Evolutionary conservation across 2,797 vertebrate species (phyloP).

Genomic region (Allobates femoralis): DNA sequence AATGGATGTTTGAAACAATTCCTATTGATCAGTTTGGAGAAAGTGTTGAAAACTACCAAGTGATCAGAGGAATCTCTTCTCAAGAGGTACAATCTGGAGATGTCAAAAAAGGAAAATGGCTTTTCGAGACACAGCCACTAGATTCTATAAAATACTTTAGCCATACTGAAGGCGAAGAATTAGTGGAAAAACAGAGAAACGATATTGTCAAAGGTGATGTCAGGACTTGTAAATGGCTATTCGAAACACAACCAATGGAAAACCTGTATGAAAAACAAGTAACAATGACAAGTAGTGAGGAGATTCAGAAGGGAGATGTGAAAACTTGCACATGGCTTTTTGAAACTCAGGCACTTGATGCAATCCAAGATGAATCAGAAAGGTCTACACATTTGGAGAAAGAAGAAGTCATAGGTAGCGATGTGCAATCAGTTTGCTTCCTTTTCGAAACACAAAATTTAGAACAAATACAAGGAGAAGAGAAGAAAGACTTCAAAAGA

Average conservation of each 20-base stretch:
- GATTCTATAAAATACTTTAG: conserved; percentile 90
- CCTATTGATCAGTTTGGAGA: conserved; percentile 92
- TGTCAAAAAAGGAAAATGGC: conserved; percentile 93
- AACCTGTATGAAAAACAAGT: conserved; percentile 83
- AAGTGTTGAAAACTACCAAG: conserved; percentile 84
- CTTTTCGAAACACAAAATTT: conserved; percentile 91
- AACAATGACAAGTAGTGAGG: conserved; percentile 70
- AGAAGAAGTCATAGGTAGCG: conserved; percentile 87
- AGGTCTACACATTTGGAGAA: conserved; percentile 77
- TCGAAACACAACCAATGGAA: conserved; percentile 93
- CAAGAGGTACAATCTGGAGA: conserved; percentile 89
- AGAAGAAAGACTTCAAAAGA: conserved; percentile 76
- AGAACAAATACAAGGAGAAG: conserved; percentile 82
- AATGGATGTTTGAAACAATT: conserved; percentile 95
- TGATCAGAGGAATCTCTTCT: conserved; percentile 92
- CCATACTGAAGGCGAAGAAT: conserved; percentile 83
- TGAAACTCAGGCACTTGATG: conserved; percentile 88
- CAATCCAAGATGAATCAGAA: conserved; percentile 81
- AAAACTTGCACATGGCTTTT: conserved; percentile 92
- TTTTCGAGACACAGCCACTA: conserved; percentile 94
- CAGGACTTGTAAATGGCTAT: conserved; percentile 91
- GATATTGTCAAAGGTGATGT: conserved; percentile 89
- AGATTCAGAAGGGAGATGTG: conserved; percentile 86
- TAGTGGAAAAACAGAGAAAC: conserved; percentile 65
- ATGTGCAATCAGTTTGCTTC: conserved; percentile 84